These are phyloP conservation scores for Notamacropus eugenii DNA, from an alignment of 2,797 vertebrate species.

Conservation along the genomic window DNA sequence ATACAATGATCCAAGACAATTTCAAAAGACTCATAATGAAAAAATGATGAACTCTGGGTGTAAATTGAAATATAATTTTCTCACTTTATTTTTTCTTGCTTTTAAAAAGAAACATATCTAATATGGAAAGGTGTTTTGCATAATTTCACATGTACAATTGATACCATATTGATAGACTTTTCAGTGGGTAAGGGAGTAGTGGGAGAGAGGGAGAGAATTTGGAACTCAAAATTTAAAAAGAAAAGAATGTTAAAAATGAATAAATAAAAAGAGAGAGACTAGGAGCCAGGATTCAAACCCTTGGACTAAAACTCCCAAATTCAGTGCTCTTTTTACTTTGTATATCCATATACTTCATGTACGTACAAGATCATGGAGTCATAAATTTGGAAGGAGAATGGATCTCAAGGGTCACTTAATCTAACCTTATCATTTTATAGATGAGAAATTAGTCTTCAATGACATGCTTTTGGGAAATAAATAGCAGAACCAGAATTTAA, in stretches of 20 bases:
- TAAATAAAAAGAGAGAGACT: background rate
- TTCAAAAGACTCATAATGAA: background rate
- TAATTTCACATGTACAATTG: background rate
- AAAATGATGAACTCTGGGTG: background rate
- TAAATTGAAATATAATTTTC: background rate
- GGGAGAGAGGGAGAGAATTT: background rate
- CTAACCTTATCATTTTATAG: background rate
- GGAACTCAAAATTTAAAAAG: background rate
- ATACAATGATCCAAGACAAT: background rate
- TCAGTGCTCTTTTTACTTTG: background rate
- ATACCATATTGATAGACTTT: background rate
- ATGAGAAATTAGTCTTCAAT: background rate
- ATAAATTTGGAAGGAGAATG: background rate
- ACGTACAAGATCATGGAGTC: background rate
- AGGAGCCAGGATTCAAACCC: background rate
- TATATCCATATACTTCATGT: background rate
- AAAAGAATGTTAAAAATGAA: background rate
- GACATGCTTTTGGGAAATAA: background rate
- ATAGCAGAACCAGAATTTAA: background rate
- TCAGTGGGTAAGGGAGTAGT: background rate
- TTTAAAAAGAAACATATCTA: background rate
- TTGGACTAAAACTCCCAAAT: background rate
- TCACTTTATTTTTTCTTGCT: background rate
- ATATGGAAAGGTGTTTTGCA: background rate
- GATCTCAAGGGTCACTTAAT: background rate